These are phyloP conservation scores for Pocillopora grandis DNA, from an alignment of 92 coral and sea anemone genomes.

Conservation along the genomic window DNA sequence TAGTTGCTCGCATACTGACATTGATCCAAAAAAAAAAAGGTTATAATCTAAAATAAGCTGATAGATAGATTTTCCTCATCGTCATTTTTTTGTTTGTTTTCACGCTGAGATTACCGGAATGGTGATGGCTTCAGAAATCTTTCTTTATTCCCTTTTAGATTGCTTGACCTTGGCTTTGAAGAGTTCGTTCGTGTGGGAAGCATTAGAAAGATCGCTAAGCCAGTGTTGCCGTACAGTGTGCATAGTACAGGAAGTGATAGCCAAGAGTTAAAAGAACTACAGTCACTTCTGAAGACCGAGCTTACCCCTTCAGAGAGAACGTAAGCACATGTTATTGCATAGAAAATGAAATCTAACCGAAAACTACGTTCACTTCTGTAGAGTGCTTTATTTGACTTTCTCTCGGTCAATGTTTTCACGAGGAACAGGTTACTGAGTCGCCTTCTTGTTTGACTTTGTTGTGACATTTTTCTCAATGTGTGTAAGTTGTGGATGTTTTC, in stretches of 20 bases:
- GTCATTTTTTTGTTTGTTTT: neutral
- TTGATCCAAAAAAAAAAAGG: too few species aligned
- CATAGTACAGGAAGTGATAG: constrained; percentile 86
- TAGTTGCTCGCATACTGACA: too few species aligned
- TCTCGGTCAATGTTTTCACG: too few species aligned
- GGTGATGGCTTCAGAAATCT: neutral
- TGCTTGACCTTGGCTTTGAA: constrained; percentile 89
- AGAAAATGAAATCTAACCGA: too few species aligned
- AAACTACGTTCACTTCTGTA: too few species aligned
- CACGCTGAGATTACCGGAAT: neutral
- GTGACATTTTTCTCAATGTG: too few species aligned
- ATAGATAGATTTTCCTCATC: neutral
- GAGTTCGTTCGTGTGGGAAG: constrained; percentile 99
- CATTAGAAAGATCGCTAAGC: constrained; percentile 94
- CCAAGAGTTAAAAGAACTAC: constrained; percentile 89
- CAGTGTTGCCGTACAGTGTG: constrained; percentile 87
- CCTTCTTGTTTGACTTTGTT: too few species aligned
- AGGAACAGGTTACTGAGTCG: too few species aligned
- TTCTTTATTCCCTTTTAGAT: constrained; percentile 38
- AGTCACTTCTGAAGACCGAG: constrained; percentile 79
- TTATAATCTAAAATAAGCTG: too few species aligned
- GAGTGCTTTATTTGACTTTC: too few species aligned
- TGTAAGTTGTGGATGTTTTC: neutral
- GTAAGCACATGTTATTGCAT: constrained; percentile 39
- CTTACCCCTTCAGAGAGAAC: constrained; percentile 74